Percentiles rank a stretch among this genome's conserved stretches.
Evolutionary conservation across 2,797 vertebrate genomes (phyloP).

Genomic region (Pseudomugil gertrudae): DNA sequence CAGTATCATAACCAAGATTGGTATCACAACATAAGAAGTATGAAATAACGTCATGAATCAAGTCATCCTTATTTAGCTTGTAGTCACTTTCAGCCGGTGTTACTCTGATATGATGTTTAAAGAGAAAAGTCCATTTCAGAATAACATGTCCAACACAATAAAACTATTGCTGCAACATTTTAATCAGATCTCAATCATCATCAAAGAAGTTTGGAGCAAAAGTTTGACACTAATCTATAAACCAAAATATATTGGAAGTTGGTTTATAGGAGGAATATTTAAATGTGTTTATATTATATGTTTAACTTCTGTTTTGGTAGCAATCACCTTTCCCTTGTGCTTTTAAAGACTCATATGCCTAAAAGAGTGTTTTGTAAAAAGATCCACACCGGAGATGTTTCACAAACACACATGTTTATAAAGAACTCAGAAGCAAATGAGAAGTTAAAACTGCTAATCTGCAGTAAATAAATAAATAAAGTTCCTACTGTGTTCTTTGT

Average conservation of each 20-base stretch:
- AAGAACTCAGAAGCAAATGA: constrained; percentile 46
- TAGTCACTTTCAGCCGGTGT: constrained; percentile 26
- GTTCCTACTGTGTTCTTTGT: constrained; percentile 15
- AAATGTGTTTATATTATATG: no score
- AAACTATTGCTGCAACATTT: constrained; percentile 45
- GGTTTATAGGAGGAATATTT: constrained; percentile 62
- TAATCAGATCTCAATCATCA: constrained; percentile 57
- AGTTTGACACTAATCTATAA: constrained; percentile 47
- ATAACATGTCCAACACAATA: constrained; percentile 24
- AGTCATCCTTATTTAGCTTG: constrained; percentile 26
- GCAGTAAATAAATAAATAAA: not conserved
- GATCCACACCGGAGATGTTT: constrained; percentile 34
- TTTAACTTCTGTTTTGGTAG: constrained; percentile 32
- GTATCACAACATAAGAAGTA: constrained; percentile 25
- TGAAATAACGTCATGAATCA: constrained; percentile 29
- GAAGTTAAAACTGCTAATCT: constrained; percentile 1
- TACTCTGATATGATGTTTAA: constrained; percentile 40
- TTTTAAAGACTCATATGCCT: constrained; percentile 63
- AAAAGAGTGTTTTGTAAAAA: constrained; percentile 37
- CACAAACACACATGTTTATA: constrained; percentile 50
- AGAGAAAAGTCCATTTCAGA: constrained; percentile 30
- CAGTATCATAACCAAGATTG: constrained; percentile 29
- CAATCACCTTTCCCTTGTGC: constrained; percentile 35
- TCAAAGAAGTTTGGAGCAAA: constrained; percentile 65
- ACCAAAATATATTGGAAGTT: constrained; percentile 47